Conservation (phyloP, 2,113 vertebrate genomes). For the Rana temporaria region DNA sequence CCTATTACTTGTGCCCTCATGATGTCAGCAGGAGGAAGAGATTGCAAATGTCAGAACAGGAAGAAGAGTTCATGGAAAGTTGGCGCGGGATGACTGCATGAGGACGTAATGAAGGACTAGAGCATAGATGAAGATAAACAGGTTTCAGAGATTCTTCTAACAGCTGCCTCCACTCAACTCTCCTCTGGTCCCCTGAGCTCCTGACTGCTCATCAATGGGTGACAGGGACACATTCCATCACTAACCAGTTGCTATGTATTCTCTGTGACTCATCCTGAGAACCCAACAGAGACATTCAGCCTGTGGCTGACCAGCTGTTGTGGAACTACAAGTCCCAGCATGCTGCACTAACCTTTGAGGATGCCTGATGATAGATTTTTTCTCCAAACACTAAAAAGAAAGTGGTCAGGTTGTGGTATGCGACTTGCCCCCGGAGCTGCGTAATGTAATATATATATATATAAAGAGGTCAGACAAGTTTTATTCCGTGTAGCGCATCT, state of each 20-base stretch:
- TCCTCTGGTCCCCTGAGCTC: slow-evolving; percentile 45
- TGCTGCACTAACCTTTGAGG: too few relatives aligned
- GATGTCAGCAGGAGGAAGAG: background rate
- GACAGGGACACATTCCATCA: slow-evolving; percentile 43
- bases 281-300: background rate
- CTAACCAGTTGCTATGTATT: background rate
- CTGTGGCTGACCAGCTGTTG: too few relatives aligned
- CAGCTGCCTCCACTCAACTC: slow-evolving; percentile 47
- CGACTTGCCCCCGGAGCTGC: too few relatives aligned
- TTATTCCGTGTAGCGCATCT: too few relatives aligned
- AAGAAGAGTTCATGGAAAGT: slow-evolving; percentile 16
- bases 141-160: background rate
- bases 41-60: background rate
- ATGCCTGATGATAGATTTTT: too few relatives aligned
- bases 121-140: slow-evolving; percentile 33
- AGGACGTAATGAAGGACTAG: background rate
- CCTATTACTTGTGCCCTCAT: too few relatives aligned
- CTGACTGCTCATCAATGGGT: background rate
- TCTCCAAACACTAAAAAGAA: too few relatives aligned
- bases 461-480: too few relatives aligned
- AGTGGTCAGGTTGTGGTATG: too few relatives aligned
- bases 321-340: too few relatives aligned
- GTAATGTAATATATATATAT: too few relatives aligned
- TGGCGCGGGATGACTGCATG: background rate
- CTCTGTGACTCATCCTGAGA: slow-evolving; percentile 32